Conservation (phyloP, 2,797 vertebrate species). For the Glossophaga mutica region DNA sequence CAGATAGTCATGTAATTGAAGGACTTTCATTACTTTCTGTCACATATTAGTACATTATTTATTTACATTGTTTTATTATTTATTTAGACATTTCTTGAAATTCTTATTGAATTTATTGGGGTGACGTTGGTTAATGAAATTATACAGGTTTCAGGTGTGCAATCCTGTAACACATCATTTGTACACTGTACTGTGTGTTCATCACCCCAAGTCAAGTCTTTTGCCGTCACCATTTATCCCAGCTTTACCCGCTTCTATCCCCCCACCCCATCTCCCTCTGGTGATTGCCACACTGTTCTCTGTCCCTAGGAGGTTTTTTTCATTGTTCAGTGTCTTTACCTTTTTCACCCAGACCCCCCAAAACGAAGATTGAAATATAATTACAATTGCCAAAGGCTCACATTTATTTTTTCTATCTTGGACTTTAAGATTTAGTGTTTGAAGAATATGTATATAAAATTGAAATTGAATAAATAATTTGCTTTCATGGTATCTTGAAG, state of each 20-base stretch:
- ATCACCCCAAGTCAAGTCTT: not conserved
- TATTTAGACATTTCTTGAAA: not conserved
- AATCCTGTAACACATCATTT: not conserved
- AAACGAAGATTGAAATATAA: not conserved
- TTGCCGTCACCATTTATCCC: not conserved
- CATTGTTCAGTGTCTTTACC: not conserved
- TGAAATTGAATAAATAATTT: not conserved
- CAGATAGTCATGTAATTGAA: not conserved
- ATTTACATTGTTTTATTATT: not conserved
- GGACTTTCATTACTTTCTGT: not conserved
- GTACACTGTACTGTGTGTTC: not conserved
- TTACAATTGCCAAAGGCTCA: not conserved
- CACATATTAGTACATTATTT: not conserved
- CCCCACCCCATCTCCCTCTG: not conserved
- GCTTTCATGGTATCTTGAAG: not conserved
- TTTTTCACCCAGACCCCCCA: not conserved
- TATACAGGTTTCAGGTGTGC: not conserved
- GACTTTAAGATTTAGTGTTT: not conserved
- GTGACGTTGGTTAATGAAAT: not conserved
- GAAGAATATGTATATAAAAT: conserved; percentile 14
- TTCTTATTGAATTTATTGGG: not conserved
- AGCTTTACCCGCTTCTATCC: not conserved
- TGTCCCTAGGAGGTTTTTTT: not conserved
- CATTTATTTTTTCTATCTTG: not conserved
- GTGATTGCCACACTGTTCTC: not conserved